phyloP scores from a whole-genome alignment of 1,140 invertebrate genomes.

The Trachymyrmex septentrionalis region DNA sequence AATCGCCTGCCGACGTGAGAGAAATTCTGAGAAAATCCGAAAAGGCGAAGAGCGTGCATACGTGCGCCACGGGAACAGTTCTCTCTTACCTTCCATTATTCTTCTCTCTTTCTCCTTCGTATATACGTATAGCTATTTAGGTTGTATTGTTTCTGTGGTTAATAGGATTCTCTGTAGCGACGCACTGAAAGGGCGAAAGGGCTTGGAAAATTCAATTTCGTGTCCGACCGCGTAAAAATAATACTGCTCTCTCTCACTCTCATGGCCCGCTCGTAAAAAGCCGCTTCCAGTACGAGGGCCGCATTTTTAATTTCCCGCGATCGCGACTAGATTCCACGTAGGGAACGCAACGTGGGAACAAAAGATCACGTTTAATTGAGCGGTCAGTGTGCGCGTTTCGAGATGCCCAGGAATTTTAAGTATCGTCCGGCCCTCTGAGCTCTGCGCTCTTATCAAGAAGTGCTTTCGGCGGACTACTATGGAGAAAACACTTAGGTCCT shows the following conservation, averaged over 20 bases:
- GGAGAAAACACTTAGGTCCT: conserved; percentile 23
- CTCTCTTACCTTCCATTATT: neutral
- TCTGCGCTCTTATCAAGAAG: conserved; percentile 10
- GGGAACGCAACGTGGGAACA: conserved; percentile 39
- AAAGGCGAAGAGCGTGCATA: neutral
- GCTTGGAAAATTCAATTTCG: conserved; percentile 65
- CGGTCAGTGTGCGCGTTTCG: conserved; percentile 22
- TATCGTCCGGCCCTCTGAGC: conserved; percentile 15
- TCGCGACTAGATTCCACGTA: conserved; percentile 48
- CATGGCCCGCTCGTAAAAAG: conserved; percentile 47
- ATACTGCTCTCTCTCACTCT: conserved; percentile 26
- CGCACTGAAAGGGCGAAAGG: conserved; percentile 17
- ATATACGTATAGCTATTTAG: conserved; percentile 52
- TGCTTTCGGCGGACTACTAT: conserved; percentile 10
- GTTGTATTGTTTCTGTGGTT: conserved; percentile 60
- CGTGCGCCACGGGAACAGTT: neutral
- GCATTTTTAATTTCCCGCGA: conserved; percentile 64
- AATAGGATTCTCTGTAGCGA: conserved; percentile 32
- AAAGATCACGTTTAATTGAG: conserved; percentile 62
- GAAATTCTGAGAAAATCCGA: conserved; percentile 27
- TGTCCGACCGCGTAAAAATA: conserved; percentile 62
- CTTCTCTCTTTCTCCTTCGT: neutral
- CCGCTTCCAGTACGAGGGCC: conserved; percentile 45
- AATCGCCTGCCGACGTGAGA: neutral
- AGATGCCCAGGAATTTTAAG: conserved; percentile 53